These are phyloP conservation scores for Phortica okadai DNA, from an alignment of 2,888 invertebrate species.

Conservation along the genomic window DNA sequence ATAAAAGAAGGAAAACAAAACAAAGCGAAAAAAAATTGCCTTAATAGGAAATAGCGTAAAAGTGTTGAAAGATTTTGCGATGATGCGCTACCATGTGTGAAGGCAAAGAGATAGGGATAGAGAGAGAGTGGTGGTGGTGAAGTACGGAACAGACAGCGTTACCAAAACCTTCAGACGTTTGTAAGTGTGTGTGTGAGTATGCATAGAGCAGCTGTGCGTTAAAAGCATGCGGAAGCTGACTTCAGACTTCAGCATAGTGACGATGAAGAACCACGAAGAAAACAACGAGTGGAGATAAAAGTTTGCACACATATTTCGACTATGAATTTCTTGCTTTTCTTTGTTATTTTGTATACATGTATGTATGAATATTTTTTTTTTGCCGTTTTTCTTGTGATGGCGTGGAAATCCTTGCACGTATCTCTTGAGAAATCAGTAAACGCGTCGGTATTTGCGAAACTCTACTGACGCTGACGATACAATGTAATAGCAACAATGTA, in stretches of 20 bases:
- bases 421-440: conserved; percentile 67
- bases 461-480: background rate
- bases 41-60: conserved; percentile 69
- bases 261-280: background rate
- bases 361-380: conserved; percentile 10
- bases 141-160: background rate
- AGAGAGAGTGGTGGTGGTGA: background rate
- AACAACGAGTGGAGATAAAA: conserved; percentile 21
- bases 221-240: conserved; percentile 28
- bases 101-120: background rate
- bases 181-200: background rate
- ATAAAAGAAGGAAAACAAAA: conserved; percentile 38
- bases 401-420: conserved; percentile 65
- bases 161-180: background rate
- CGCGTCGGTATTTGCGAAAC: conserved; percentile 64
- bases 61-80: conserved; percentile 49
- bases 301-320: conserved; percentile 18
- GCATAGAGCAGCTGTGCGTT: conserved; percentile 1
- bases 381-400: conserved; percentile 1
- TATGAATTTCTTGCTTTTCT: conserved; percentile 10
- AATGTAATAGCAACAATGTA: conserved; percentile 26
- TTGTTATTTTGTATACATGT: conserved; percentile 11
- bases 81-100: background rate
- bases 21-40: conserved; percentile 57
- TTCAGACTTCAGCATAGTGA: background rate